Conservation (phyloP, 2,888 invertebrate genomes). For the Drosophila incognita region DNA sequence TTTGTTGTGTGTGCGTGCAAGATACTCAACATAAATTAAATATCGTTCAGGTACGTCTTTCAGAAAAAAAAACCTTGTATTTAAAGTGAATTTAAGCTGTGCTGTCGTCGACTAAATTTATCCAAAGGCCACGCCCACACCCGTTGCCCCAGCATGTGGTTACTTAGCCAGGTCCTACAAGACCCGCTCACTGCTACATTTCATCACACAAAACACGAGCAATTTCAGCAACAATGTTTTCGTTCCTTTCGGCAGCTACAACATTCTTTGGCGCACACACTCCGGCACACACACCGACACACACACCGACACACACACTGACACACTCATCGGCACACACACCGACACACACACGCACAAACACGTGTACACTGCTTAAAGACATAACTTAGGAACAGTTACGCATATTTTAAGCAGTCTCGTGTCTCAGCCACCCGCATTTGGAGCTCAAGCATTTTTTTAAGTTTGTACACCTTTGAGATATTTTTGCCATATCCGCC, state of each 20-base stretch:
- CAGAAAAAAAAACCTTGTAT: neutral
- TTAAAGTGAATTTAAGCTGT: slow-evolving; percentile 43
- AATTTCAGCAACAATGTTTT: slow-evolving; percentile 59
- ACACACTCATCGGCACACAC: neutral
- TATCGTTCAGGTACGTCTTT: slow-evolving; percentile 20
- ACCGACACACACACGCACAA: neutral
- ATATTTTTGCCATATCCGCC: slow-evolving; percentile 19
- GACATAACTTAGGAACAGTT: slow-evolving; percentile 58
- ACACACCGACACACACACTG: neutral
- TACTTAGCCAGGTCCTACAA: slow-evolving; percentile 11
- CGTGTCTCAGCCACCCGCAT: slow-evolving; percentile 18
- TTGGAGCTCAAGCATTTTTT: slow-evolving; percentile 11
- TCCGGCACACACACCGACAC: neutral
- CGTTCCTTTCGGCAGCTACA: slow-evolving; percentile 36
- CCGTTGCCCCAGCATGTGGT: slow-evolving; percentile 21
- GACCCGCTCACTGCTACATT: slow-evolving; percentile 17
- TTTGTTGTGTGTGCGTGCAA: slow-evolving; percentile 2
- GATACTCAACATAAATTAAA: slow-evolving; percentile 31
- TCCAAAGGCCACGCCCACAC: slow-evolving; percentile 18
- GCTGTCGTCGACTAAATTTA: slow-evolving; percentile 19
- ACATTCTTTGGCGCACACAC: slow-evolving; percentile 38
- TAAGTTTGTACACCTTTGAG: slow-evolving; percentile 29
- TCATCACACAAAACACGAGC: slow-evolving; percentile 40
- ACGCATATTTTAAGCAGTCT: slow-evolving; percentile 49
- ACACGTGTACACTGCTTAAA: slow-evolving; percentile 36